phyloP scores from a whole-genome alignment of 1,140 invertebrate species.

The Brachionus plicatilis region DNA sequence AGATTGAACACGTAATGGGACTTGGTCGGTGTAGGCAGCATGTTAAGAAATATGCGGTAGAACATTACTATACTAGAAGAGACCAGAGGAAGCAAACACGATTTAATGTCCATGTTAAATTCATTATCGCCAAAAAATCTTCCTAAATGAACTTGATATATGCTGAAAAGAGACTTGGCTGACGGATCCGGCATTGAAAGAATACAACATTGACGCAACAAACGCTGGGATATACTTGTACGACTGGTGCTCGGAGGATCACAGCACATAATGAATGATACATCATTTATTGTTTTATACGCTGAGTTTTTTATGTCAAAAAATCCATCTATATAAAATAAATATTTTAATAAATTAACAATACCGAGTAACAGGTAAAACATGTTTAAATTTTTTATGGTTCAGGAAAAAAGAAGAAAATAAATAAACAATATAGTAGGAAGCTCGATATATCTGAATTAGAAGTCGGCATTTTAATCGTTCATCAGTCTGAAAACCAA shows the following conservation, averaged over 20 bases:
- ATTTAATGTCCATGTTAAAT: slow-evolving; percentile 53
- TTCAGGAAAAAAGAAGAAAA: too few relatives aligned
- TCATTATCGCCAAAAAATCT: slow-evolving; percentile 52
- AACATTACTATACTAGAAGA: slow-evolving; percentile 52
- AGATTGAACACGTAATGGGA: slow-evolving; percentile 92
- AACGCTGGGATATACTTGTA: slow-evolving; percentile 46
- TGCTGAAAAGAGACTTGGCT: slow-evolving; percentile 53
- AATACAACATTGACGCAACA: slow-evolving; percentile 46
- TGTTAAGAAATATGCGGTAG: slow-evolving; percentile 51
- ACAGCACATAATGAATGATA: slow-evolving; percentile 53
- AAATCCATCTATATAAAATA: slow-evolving; percentile 6
- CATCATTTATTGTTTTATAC: slow-evolving; percentile 51
- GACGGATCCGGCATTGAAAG: slow-evolving; percentile 54
- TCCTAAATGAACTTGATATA: slow-evolving; percentile 55
- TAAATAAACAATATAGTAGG: too few relatives aligned
- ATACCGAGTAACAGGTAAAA: too few relatives aligned
- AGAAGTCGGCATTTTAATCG: too few relatives aligned
- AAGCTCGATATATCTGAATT: too few relatives aligned
- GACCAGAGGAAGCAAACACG: slow-evolving; percentile 50
- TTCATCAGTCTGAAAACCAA: too few relatives aligned
- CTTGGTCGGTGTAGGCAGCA: slow-evolving; percentile 82
- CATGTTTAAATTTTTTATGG: too few relatives aligned
- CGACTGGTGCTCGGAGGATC: slow-evolving; percentile 53
- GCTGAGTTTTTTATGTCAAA: slow-evolving; percentile 23
- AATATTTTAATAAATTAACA: background rate